phyloP scores from a whole-genome alignment of 2,797 vertebrate genomes.

The Xiphophorus birchmanni region DNA sequence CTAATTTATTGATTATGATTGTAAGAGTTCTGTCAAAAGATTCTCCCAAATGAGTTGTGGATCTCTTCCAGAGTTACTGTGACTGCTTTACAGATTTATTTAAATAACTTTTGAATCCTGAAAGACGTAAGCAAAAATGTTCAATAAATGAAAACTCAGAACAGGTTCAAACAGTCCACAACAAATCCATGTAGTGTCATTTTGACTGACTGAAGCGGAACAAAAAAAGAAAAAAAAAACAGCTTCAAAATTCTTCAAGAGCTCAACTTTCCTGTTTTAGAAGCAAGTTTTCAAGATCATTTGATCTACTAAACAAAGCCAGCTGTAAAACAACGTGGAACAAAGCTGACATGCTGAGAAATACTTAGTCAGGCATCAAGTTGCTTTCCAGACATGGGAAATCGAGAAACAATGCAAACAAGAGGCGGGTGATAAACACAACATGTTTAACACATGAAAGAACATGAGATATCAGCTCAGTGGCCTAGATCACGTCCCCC shows the following conservation, averaged over 20 bases:
- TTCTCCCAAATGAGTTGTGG: neutral
- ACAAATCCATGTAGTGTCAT: slow-evolving; percentile 15
- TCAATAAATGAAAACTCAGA: neutral
- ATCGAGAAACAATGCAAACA: slow-evolving; percentile 66
- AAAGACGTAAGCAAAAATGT: neutral
- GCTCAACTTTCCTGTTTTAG: slow-evolving; percentile 57
- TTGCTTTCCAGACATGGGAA: slow-evolving; percentile 68
- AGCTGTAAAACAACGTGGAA: slow-evolving; percentile 46
- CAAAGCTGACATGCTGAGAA: slow-evolving; percentile 49
- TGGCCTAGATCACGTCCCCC: slow-evolving; percentile 55
- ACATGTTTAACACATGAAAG: slow-evolving; percentile 47
- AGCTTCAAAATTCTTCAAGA: slow-evolving; percentile 30
- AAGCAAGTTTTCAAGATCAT: slow-evolving; percentile 36
- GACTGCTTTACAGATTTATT: neutral
- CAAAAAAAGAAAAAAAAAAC: slow-evolving; percentile 15
- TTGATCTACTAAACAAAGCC: slow-evolving; percentile 35
- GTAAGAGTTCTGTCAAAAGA: neutral
- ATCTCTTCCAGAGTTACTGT: neutral
- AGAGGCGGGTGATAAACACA: slow-evolving; percentile 36
- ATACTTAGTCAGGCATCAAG: slow-evolving; percentile 41
- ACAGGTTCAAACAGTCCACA: slow-evolving; percentile 17
- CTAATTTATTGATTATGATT: neutral
- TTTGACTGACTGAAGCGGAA: slow-evolving; percentile 26
- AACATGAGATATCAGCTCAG: slow-evolving; percentile 60
- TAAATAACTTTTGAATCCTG: neutral